A percentile compares a stretch with the other conserved stretches of the same genome.
phyloP scores from a whole-genome alignment of 2,888 invertebrate genomes.

The Microplitis deprimator region DNA sequence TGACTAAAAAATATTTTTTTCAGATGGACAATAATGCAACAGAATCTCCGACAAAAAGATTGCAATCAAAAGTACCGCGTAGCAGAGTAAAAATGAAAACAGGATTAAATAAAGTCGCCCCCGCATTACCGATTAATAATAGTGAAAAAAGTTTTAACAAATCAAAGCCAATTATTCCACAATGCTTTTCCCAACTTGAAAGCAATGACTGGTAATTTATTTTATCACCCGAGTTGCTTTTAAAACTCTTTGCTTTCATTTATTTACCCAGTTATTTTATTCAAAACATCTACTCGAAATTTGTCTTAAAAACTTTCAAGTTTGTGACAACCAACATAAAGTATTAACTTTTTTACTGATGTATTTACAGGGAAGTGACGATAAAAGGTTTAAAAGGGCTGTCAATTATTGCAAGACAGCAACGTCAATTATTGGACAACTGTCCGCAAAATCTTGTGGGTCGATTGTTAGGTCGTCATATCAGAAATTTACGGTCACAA shows the following conservation, averaged over 20 bases:
- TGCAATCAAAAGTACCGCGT: conserved; percentile 57
- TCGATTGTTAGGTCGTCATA: conserved; percentile 82
- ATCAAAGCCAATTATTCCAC: conserved; percentile 78
- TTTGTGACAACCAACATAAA: conserved; percentile 1
- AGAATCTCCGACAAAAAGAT: conserved; percentile 46
- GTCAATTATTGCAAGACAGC: conserved; percentile 79
- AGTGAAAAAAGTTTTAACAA: conserved; percentile 74
- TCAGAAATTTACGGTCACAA: conserved; percentile 92
- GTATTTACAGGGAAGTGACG: conserved; percentile 78
- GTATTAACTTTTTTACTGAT: conserved; percentile 19
- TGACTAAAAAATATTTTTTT: conserved; percentile 9
- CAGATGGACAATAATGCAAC: conserved; percentile 42
- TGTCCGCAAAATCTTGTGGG: conserved; percentile 80
- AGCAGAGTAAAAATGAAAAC: conserved; percentile 51
- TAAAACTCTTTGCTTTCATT: background rate
- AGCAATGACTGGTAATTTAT: conserved; percentile 78
- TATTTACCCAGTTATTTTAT: conserved; percentile 9
- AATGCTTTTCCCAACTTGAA: conserved; percentile 79
- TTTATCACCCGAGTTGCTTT: background rate
- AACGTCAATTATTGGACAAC: conserved; percentile 76
- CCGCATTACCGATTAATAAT: conserved; percentile 58
- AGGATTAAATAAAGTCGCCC: conserved; percentile 47
- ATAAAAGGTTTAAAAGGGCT: conserved; percentile 81
- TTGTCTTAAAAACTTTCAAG: background rate
- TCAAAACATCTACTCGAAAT: background rate